phyloP scores from a whole-genome alignment of 1,140 invertebrate species.

The Alviniconcha marisindica region DNA sequence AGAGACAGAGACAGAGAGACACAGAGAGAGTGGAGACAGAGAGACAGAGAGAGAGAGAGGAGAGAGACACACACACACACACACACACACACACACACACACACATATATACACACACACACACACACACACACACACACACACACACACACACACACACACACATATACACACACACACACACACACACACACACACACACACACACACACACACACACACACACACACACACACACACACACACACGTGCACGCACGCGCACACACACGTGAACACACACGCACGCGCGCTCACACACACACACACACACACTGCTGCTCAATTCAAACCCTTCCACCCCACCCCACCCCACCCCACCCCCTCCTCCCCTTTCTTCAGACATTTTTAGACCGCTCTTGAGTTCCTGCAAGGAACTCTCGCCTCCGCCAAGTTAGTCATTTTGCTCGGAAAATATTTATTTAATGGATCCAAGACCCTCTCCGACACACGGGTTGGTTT shows the following conservation, averaged over 20 bases:
- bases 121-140: not conserved
- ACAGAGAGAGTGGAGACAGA: not conserved
- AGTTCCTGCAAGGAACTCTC: not conserved
- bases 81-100: not conserved
- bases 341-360: not conserved
- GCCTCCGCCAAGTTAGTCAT: slow-evolving; percentile 33
- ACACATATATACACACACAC: not conserved
- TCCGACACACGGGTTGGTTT: slow-evolving; percentile 34
- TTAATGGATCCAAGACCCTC: slow-evolving; percentile 35
- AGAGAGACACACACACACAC: not conserved
- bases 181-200: slow-evolving; percentile 9
- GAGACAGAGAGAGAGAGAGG: too few relatives aligned
- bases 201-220: not conserved
- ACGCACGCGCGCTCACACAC: too few relatives aligned
- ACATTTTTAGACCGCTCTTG: too few relatives aligned
- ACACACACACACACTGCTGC: too few relatives aligned
- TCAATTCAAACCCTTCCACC: not conserved
- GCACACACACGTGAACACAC: too few relatives aligned
- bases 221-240: too few relatives aligned
- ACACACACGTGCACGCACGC: too few relatives aligned
- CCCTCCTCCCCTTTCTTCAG: not conserved
- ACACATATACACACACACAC: slow-evolving; percentile 11
- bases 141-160: slow-evolving; percentile 24
- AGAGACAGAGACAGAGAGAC: not conserved
- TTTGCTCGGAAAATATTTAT: slow-evolving; percentile 41